Evolutionary conservation across 2,797 vertebrate species (phyloP).

Genomic region (Etheostoma perlongum): DNA sequence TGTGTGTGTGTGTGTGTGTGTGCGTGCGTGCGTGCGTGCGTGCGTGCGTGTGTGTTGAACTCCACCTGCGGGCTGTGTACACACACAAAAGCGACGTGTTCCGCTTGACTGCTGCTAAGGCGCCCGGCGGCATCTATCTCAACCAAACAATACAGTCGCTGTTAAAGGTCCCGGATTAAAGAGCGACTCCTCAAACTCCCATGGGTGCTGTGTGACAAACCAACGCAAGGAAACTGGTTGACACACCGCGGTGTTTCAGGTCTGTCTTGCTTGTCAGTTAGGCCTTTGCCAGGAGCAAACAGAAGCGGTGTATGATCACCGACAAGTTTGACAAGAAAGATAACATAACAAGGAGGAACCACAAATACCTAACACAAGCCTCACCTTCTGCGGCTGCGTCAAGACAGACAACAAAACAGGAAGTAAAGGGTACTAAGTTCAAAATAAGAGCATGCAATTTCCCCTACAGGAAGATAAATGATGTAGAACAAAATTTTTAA

Average conservation of each 20-base stretch:
- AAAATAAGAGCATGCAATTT: constrained; percentile 36
- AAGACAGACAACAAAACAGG: constrained; percentile 23
- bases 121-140: constrained; percentile 76
- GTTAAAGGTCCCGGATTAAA: constrained; percentile 82
- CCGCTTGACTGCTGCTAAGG: constrained; percentile 83
- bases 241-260: constrained; percentile 30
- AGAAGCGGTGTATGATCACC: constrained; percentile 65
- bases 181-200: constrained; percentile 70
- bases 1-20: constrained; percentile 32
- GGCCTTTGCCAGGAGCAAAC: constrained; percentile 53
- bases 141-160: constrained; percentile 76
- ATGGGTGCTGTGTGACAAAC: constrained; percentile 54
- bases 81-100: constrained; percentile 81
- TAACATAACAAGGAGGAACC: constrained; percentile 40
- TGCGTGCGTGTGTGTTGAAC: constrained; percentile 59
- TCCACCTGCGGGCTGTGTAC: constrained; percentile 81
- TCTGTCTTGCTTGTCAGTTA: constrained; percentile 23
- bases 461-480: accelerated
- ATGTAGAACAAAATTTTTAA: no score
- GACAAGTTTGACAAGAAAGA: constrained; percentile 71
- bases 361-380: constrained; percentile 23
- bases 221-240: constrained; percentile 31
- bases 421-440: not conserved
- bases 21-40: constrained; percentile 42
- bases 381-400: constrained; percentile 37